Evolutionary conservation across 2,113 vertebrate genomes (phyloP), one percentile per base, ranked within the genome.

Genomic region (Leiothrix lutea): DNA sequence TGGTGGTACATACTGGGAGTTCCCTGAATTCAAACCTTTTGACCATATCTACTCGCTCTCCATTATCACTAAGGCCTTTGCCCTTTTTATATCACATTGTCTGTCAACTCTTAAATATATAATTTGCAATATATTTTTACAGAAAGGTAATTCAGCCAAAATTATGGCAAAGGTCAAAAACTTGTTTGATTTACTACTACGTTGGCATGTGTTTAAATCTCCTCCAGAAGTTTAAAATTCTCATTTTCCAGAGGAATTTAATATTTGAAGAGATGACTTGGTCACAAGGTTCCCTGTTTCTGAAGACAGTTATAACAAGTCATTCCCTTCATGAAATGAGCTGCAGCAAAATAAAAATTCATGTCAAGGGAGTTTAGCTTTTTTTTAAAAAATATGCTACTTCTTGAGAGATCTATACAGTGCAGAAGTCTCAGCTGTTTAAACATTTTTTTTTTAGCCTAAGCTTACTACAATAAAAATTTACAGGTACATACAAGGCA

Each of bases 1-100:
- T 73, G 24, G 4, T 35, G 18, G 9, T 38, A 51, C 23, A 16
- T 60, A 40, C 21, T 77, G 9, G 20, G 40, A 22, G 8, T 51
- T 61, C 4, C 2, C 20, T 77, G 45, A 40, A 24, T 79, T 65
- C 33, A 38, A 21, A 9, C 2, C 36, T 80, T 61, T 61, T 2
- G 2, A 6, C 28, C 11, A 9, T 38, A 33, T 9, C 13, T 15
- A 51, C 14, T 58, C 2, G 0, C 1, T 70, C 11, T 24, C 10
- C 16, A 5, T 20, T 79, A 54, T 17, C 26, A 14, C 7, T 66
- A 8, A 75, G 79, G 14, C 5, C 22, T 62, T 83, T 71, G 8
- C 16, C 17, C 24, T 72, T 79, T 53, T 28, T 64, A 6, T 6
- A 64, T 23, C 19, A 58, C 12, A 29, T 38, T 61, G 6, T 29